phyloP scores from a whole-genome alignment of 2,113 vertebrate species.

The Poeciliopsis turrubarensis region DNA sequence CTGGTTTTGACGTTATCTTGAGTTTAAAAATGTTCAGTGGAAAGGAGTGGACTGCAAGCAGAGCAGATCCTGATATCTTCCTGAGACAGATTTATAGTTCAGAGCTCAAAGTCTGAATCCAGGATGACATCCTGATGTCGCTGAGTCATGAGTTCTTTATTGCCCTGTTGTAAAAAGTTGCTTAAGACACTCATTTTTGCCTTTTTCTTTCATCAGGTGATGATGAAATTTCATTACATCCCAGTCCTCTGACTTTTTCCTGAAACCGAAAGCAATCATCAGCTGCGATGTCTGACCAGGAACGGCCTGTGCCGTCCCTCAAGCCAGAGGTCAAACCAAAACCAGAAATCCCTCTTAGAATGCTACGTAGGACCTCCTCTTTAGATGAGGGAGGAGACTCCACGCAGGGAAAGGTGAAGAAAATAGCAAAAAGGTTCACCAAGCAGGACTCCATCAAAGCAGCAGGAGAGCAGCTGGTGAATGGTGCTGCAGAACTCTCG shows the following conservation, averaged over 20 bases:
- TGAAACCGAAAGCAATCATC: slow-evolving; percentile 1
- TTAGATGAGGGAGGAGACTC: slow-evolving; percentile 6
- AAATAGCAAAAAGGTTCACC: slow-evolving; percentile 75
- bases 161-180: slow-evolving; percentile 13
- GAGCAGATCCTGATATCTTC: neutral
- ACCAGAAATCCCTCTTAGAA: slow-evolving; percentile 64
- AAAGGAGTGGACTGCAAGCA: neutral
- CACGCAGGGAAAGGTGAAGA: slow-evolving; percentile 72
- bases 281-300: slow-evolving; percentile 70
- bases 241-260: slow-evolving; percentile 47
- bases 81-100: neutral
- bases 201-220: slow-evolving; percentile 36
- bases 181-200: slow-evolving; percentile 3
- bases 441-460: slow-evolving; percentile 27
- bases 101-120: slow-evolving; percentile 32
- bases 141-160: neutral
- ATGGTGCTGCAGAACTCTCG: neutral
- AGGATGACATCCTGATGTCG: slow-evolving; percentile 3
- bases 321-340: slow-evolving; percentile 59
- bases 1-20: neutral
- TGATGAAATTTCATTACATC: slow-evolving; percentile 9
- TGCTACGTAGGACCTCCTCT: slow-evolving; percentile 2
- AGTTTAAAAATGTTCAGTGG: neutral
- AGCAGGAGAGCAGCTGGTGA: neutral
- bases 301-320: slow-evolving; percentile 11